Percentiles rank a stretch among this genome's conserved stretches.
phyloP scores from a whole-genome alignment of 2,113 vertebrate species.

The Dissostichus mawsoni region DNA sequence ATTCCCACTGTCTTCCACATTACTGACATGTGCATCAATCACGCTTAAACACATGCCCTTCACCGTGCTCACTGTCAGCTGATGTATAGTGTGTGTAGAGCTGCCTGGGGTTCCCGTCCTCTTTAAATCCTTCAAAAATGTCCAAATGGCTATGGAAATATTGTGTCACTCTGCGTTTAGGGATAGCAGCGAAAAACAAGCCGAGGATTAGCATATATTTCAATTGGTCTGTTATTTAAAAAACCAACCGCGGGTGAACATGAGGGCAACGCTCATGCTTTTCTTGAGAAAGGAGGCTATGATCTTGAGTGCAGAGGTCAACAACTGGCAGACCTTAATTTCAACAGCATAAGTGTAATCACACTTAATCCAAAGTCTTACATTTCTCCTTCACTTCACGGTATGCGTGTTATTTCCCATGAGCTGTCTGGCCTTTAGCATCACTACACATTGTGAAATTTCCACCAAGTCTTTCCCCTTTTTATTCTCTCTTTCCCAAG shows the following conservation, averaged over 20 bases:
- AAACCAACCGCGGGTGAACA: slow-evolving; percentile 63
- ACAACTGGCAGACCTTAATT: background rate
- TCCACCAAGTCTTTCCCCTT: background rate
- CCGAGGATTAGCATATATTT: slow-evolving; percentile 77
- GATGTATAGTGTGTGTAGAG: slow-evolving; percentile 40
- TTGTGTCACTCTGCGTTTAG: slow-evolving; percentile 40
- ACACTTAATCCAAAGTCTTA: no score
- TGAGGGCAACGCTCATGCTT: slow-evolving; percentile 37
- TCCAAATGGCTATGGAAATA: slow-evolving; percentile 60
- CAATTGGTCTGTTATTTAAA: slow-evolving; percentile 57
- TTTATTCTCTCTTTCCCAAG: slow-evolving; percentile 17
- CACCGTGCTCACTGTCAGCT: slow-evolving; percentile 45
- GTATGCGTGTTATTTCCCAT: slow-evolving; percentile 19
- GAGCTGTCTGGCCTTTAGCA: slow-evolving; percentile 28
- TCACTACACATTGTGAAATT: background rate
- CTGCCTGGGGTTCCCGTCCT: slow-evolving; percentile 44
- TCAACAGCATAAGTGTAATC: background rate
- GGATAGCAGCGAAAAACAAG: slow-evolving; percentile 42
- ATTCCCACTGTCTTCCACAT: slow-evolving; percentile 71
- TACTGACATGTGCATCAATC: slow-evolving; percentile 76
- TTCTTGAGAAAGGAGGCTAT: slow-evolving; percentile 19
- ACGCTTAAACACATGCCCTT: slow-evolving; percentile 67
- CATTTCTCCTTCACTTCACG: background rate
- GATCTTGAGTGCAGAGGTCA: slow-evolving; percentile 3
- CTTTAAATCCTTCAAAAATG: slow-evolving; percentile 71